A percentile compares a stretch with the other conserved stretches of the same genome.
phyloP scores from a whole-genome alignment of 1,140 invertebrate species.

The Grapholita molesta region DNA sequence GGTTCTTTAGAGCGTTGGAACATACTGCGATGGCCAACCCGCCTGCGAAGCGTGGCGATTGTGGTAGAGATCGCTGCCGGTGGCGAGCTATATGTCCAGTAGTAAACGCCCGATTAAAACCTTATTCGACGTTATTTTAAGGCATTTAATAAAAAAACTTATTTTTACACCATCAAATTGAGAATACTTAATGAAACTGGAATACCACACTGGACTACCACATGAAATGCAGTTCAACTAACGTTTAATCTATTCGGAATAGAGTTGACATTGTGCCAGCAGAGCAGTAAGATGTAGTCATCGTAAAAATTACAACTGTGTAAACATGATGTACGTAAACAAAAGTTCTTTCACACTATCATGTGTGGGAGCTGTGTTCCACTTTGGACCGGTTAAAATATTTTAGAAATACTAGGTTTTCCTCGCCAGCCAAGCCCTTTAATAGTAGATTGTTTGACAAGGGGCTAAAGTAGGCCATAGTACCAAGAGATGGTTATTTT shows the following conservation, averaged over 20 bases:
- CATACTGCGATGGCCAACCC: too few species aligned
- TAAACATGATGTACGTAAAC: constrained; percentile 11
- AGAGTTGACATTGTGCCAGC: not conserved
- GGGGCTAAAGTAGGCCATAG: too few species aligned
- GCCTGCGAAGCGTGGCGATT: too few species aligned
- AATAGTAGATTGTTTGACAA: too few species aligned
- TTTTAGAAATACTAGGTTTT: too few species aligned
- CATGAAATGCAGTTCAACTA: not conserved
- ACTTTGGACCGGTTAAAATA: not conserved
- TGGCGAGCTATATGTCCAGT: too few species aligned
- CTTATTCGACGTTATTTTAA: not conserved
- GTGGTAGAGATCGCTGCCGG: too few species aligned
- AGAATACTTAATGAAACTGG: not conserved
- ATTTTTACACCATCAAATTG: constrained; percentile 1
- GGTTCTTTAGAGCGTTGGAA: too few species aligned
- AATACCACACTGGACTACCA: not conserved
- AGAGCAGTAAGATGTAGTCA: not conserved
- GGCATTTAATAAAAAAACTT: not conserved
- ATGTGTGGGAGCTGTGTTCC: not conserved
- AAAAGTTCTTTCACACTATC: constrained; percentile 6
- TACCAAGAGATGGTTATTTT: too few species aligned
- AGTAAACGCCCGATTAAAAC: too few species aligned
- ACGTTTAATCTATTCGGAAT: not conserved
- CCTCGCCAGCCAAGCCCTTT: too few species aligned
- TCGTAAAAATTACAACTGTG: constrained; percentile 14